phyloP scores from a whole-genome alignment of 2,113 vertebrate genomes.

The Amphiprion percula region DNA sequence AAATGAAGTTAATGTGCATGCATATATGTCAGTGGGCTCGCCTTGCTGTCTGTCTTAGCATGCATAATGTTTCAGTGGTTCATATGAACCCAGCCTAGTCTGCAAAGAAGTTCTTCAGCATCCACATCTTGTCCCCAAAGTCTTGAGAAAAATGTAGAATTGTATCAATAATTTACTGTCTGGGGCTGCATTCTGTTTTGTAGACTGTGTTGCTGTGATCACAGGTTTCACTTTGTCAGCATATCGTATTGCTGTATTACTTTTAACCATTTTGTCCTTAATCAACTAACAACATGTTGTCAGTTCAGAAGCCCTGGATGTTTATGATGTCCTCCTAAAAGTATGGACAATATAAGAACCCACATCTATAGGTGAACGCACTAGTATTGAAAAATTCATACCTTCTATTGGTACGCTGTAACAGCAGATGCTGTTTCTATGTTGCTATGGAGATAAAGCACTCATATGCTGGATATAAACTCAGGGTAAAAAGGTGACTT shows the following conservation, averaged over 20 bases:
- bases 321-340: no score
- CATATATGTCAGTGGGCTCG: constrained; percentile 39
- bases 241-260: background rate
- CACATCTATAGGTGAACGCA: constrained; percentile 9
- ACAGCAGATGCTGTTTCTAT: constrained; percentile 49
- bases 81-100: background rate
- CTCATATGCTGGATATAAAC: background rate
- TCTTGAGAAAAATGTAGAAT: constrained; percentile 10
- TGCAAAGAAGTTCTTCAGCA: background rate
- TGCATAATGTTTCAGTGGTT: constrained; percentile 21
- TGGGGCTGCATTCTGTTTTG: background rate
- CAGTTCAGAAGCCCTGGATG: no score
- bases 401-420: constrained; percentile 16
- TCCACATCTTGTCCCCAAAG: background rate
- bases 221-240: background rate
- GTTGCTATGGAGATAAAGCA: constrained; percentile 58
- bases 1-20: constrained; percentile 60
- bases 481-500: background rate
- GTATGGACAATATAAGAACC: background rate
- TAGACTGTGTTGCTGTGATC: background rate
- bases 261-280: background rate
- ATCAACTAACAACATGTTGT: background rate
- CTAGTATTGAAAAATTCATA: constrained; percentile 40
- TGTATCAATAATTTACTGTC: background rate
- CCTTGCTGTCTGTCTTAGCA: constrained; percentile 1